phyloP scores from a whole-genome alignment of 2,888 invertebrate species.

The Pseudococcus jackbeardsleyi region DNA sequence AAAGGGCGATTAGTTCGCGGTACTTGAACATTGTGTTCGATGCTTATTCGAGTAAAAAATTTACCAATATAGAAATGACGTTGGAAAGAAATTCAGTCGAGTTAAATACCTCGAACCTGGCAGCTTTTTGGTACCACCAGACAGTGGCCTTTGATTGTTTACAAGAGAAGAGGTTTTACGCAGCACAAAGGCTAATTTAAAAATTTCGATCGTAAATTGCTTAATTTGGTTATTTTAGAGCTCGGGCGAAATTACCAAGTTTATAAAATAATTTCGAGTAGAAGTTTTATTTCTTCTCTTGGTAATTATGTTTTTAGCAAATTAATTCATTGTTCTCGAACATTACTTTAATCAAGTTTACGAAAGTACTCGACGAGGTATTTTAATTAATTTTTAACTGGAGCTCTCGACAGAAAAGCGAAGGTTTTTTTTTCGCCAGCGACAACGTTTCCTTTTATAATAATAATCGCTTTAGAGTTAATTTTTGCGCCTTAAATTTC shows the following conservation, averaged over 20 bases:
- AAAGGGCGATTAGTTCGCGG: conserved; percentile 7
- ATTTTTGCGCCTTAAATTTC: conserved; percentile 51
- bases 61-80: not conserved
- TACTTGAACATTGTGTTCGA: conserved; percentile 29
- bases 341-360: conserved; percentile 58
- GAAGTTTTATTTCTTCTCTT: conserved; percentile 45
- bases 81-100: not conserved
- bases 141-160: conserved; percentile 26
- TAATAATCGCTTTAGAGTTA: conserved; percentile 51
- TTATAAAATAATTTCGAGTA: conserved; percentile 60
- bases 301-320: conserved; percentile 49
- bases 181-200: conserved; percentile 20
- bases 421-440: not conserved
- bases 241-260: conserved; percentile 47
- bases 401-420: conserved; percentile 3
- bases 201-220: conserved; percentile 27
- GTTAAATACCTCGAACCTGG: not conserved
- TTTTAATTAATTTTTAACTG: conserved; percentile 59
- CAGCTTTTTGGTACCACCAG: not conserved
- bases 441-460: conserved; percentile 44
- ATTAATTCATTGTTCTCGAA: conserved; percentile 58
- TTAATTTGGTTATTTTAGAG: conserved; percentile 44
- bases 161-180: not conserved
- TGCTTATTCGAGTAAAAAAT: conserved; percentile 2
- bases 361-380: conserved; percentile 59